Evolutionary conservation across 1,140 invertebrate genomes (phyloP).

Genomic region (Cylas formicarius): DNA sequence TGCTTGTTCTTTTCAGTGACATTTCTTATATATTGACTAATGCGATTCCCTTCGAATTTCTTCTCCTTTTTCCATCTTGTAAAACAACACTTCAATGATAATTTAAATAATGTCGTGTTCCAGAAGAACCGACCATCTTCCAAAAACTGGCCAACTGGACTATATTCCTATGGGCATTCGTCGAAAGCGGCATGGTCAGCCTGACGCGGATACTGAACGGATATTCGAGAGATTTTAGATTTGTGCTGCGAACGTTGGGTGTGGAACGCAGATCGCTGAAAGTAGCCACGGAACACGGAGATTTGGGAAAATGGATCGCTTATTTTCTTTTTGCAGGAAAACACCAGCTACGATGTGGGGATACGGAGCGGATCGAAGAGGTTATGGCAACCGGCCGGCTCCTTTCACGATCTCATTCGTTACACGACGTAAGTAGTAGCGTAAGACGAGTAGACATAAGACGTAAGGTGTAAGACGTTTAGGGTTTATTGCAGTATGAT

Average conservation of each 20-base stretch:
- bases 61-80: neutral
- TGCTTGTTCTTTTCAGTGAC: constrained; percentile 3
- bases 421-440: constrained; percentile 48
- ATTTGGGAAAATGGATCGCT: neutral
- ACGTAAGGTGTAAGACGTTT: too few relatives aligned
- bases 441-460: too few relatives aligned
- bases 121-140: constrained; percentile 18
- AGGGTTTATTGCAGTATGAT: too few relatives aligned
- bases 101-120: constrained; percentile 10
- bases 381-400: constrained; percentile 60
- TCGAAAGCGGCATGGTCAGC: constrained; percentile 80
- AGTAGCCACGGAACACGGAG: constrained; percentile 45
- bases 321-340: constrained; percentile 48
- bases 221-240: constrained; percentile 88
- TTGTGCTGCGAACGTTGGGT: constrained; percentile 72
- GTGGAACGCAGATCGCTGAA: constrained; percentile 80
- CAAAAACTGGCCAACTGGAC: constrained; percentile 28
- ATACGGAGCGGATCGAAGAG: constrained; percentile 57
- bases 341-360: constrained; percentile 60
- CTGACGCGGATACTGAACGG: constrained; percentile 79
- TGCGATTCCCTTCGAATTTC: neutral
- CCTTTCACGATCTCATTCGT: constrained; percentile 32
- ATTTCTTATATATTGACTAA: constrained; percentile 1
- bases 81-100: neutral
- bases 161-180: constrained; percentile 51